phyloP scores from a whole-genome alignment of 1,140 invertebrate genomes.

The Drosophila cardini region DNA sequence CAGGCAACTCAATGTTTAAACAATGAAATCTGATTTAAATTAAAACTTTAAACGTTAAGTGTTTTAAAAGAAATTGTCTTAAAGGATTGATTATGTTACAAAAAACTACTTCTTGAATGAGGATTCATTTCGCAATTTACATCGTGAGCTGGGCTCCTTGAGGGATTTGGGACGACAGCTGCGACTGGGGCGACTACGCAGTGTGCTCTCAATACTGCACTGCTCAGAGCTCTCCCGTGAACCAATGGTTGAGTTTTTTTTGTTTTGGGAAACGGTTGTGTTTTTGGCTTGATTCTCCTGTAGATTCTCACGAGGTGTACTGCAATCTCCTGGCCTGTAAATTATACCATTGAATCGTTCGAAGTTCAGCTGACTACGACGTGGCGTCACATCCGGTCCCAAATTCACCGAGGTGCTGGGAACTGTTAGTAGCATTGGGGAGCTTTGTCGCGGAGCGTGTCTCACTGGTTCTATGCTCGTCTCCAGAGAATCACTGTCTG shows the following conservation, averaged over 20 bases:
- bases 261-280: not conserved
- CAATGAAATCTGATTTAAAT: no score
- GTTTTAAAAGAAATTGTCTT: not conserved
- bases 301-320: conserved; percentile 15
- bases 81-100: not conserved
- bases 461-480: conserved; percentile 25
- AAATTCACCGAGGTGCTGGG: not conserved
- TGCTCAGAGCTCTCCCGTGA: not conserved
- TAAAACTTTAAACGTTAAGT: not conserved
- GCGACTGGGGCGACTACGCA: conserved; percentile 32
- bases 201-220: not conserved
- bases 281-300: not conserved
- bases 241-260: not conserved
- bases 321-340: conserved; percentile 1
- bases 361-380: conserved; percentile 24
- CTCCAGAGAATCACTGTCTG: not conserved
- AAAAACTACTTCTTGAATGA: not conserved
- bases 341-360: conserved; percentile 18
- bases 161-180: conserved; percentile 52
- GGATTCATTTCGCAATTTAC: conserved; percentile 50
- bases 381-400: not conserved
- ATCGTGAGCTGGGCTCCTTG: conserved; percentile 31
- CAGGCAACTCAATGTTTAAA: no score
- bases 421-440: not conserved
- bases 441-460: not conserved